Evolutionary conservation across 2,888 invertebrate genomes (phyloP).

Genomic region (Sarcophaga rosellei): DNA sequence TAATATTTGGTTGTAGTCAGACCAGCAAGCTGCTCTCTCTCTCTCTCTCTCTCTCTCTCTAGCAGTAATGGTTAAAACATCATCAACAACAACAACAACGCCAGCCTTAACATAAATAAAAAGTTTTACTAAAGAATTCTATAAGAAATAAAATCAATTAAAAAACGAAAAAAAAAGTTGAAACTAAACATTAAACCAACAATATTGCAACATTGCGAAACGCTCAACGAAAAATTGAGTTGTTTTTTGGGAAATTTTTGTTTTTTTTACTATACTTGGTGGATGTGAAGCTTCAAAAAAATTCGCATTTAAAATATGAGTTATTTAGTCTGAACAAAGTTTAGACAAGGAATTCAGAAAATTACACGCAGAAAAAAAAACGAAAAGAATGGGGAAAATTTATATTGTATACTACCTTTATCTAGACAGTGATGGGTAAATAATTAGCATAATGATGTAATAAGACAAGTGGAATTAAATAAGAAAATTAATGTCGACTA

Average conservation of each 20-base stretch:
- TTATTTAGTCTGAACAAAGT: constrained; percentile 63
- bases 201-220: constrained; percentile 50
- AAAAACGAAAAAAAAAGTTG: constrained; percentile 31
- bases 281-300: constrained; percentile 11
- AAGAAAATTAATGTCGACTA: neutral
- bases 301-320: constrained; percentile 52
- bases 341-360: constrained; percentile 56
- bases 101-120: constrained; percentile 29
- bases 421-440: constrained; percentile 18
- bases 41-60: no score
- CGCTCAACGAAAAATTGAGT: constrained; percentile 39
- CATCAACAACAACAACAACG: neutral
- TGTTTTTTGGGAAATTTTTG: constrained; percentile 13
- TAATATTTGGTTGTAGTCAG: constrained; percentile 13
- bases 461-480: no score
- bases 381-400: constrained; percentile 14
- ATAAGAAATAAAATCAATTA: constrained; percentile 58
- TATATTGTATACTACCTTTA: neutral
- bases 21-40: neutral
- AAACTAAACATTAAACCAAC: constrained; percentile 42
- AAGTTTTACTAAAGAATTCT: constrained; percentile 36
- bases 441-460: neutral
- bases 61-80: neutral
- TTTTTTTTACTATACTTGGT: neutral
- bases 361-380: constrained; percentile 27